These are phyloP conservation scores for Camponotus floridanus DNA, from an alignment of 1,140 invertebrate genomes.

Conservation along the genomic window DNA sequence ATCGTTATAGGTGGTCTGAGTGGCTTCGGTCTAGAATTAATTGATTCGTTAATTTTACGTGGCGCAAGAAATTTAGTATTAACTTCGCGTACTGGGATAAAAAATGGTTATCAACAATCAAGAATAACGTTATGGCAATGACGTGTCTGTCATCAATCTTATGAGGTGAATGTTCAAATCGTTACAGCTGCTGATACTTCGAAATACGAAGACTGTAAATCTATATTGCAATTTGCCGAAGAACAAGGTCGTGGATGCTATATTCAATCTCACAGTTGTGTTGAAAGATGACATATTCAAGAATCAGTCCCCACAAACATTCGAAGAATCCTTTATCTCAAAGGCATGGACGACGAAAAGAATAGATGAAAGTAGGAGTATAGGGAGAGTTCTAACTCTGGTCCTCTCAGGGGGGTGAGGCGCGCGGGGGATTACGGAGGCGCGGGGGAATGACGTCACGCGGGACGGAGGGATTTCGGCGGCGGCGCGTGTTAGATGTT, in stretches of 20 bases:
- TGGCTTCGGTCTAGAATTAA: slow-evolving; percentile 93
- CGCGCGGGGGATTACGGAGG: too few relatives aligned
- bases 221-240: slow-evolving; percentile 87
- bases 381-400: too few relatives aligned
- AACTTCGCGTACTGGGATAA: slow-evolving; percentile 89
- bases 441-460: too few relatives aligned
- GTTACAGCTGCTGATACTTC: slow-evolving; percentile 85
- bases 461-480: too few relatives aligned
- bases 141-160: too few relatives aligned
- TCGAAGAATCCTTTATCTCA: slow-evolving; percentile 83
- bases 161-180: slow-evolving; percentile 85
- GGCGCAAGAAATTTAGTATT: slow-evolving; percentile 90
- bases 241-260: slow-evolving; percentile 89
- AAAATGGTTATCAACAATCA: slow-evolving; percentile 90
- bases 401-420: too few relatives aligned
- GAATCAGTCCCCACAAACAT: slow-evolving; percentile 76
- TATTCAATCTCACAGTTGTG: slow-evolving; percentile 93
- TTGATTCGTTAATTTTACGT: slow-evolving; percentile 91
- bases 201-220: slow-evolving; percentile 84
- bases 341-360: slow-evolving; percentile 86
- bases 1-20: slow-evolving; percentile 90
- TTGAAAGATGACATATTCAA: too few relatives aligned
- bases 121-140: slow-evolving; percentile 85
- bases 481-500: too few relatives aligned
- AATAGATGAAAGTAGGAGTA: slow-evolving; percentile 86